Percentiles rank a stretch among this genome's conserved stretches.
Evolutionary conservation across 2,888 invertebrate species (phyloP).

Genomic region (Lycocerus yunnanus): DNA sequence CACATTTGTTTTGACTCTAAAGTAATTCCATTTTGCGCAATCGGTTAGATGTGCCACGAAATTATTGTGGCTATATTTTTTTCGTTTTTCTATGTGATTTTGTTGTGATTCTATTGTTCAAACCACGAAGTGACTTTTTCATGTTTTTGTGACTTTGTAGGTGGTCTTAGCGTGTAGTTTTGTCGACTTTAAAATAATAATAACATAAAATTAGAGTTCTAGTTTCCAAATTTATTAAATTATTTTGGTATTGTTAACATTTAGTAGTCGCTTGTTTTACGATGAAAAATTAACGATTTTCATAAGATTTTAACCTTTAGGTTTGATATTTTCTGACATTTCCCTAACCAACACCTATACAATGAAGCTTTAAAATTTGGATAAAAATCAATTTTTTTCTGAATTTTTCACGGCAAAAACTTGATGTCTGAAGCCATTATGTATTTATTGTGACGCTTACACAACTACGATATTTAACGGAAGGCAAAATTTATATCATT

Average conservation of each 20-base stretch:
- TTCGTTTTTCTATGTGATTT: conserved; percentile 29
- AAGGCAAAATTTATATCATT: neutral
- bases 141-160: neutral
- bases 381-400: neutral
- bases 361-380: neutral
- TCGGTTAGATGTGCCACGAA: conserved; percentile 7
- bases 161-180: neutral
- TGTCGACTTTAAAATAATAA: neutral
- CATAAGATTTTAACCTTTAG: neutral
- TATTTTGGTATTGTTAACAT: neutral
- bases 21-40: neutral
- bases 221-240: neutral
- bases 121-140: conserved; percentile 4
- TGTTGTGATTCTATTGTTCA: conserved; percentile 34
- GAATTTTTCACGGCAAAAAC: neutral
- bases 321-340: neutral
- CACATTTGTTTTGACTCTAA: neutral
- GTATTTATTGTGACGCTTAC: too few species aligned
- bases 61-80: conserved; percentile 19
- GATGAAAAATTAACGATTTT: neutral
- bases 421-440: too few species aligned
- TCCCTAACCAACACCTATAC: neutral
- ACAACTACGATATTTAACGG: too few species aligned
- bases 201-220: neutral
- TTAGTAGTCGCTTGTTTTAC: neutral